A percentile compares a stretch with the other conserved stretches of the same genome.
Conservation (phyloP, 2,888 invertebrate genomes). For the Diarsia rubi region DNA sequence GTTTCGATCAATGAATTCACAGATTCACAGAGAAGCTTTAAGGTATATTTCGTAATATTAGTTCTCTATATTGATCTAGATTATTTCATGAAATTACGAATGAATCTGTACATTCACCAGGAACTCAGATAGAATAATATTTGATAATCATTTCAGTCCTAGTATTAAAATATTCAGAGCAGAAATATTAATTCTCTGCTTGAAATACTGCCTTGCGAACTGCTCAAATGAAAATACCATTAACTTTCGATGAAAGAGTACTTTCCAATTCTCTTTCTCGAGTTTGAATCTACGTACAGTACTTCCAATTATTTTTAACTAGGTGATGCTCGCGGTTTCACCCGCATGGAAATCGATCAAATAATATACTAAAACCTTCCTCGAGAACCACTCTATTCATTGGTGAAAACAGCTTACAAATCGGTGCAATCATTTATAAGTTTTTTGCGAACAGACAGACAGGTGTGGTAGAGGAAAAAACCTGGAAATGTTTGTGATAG, state of each 20-base stretch:
- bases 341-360: too few species aligned
- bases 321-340: too few species aligned
- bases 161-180: slow-evolving; percentile 28
- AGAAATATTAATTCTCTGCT: slow-evolving; percentile 54
- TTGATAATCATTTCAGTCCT: slow-evolving; percentile 18
- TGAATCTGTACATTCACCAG: neutral
- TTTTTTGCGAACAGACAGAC: too few species aligned
- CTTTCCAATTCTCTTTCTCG: slow-evolving; percentile 20
- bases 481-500: neutral
- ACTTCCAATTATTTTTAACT: neutral
- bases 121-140: slow-evolving; percentile 2
- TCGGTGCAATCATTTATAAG: too few species aligned
- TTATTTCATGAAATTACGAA: neutral
- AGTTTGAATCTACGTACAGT: slow-evolving; percentile 3
- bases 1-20: neutral
- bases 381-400: too few species aligned
- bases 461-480: neutral
- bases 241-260: slow-evolving; percentile 38
- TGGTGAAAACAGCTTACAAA: too few species aligned
- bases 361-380: too few species aligned
- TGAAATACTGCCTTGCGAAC: slow-evolving; percentile 40
- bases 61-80: neutral
- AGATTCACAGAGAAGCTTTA: neutral
- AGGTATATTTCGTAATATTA: neutral
- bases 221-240: slow-evolving; percentile 53